Percentiles rank a stretch among this genome's conserved stretches.
These are phyloP conservation scores for Gymnogyps californianus DNA, from an alignment of 2,113 vertebrate genomes.

Conservation along the genomic window DNA sequence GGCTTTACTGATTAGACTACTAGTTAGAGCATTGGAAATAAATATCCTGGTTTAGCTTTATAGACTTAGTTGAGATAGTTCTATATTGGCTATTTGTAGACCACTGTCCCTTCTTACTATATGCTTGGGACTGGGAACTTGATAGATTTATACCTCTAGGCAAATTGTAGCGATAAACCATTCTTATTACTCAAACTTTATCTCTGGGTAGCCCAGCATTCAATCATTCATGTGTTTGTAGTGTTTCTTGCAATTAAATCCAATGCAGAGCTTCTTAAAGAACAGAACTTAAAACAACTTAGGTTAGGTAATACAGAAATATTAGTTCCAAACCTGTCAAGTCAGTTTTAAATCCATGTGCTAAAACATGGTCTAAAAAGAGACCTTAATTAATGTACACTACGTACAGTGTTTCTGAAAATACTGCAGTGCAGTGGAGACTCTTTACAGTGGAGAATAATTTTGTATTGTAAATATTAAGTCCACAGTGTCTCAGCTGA, in stretches of 20 bases:
- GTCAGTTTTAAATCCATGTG: background rate
- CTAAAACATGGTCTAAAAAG: background rate
- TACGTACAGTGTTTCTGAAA: background rate
- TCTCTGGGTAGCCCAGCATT: background rate
- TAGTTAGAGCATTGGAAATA: constrained; percentile 75
- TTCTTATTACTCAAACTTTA: constrained; percentile 41
- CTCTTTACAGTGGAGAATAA: background rate
- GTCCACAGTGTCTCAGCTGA: background rate
- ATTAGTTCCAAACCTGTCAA: background rate
- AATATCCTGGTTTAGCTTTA: constrained; percentile 76
- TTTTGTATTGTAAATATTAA: background rate
- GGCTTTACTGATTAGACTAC: constrained; percentile 78
- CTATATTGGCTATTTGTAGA: constrained; percentile 26
- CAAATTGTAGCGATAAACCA: constrained; percentile 24
- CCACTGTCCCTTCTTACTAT: constrained; percentile 20
- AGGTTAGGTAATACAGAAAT: background rate
- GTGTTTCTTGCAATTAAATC: background rate
- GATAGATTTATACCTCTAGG: constrained; percentile 56
- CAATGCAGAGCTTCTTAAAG: background rate
- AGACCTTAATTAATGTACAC: background rate
- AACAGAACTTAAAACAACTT: background rate
- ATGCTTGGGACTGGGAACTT: constrained; percentile 21
- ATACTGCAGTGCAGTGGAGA: background rate
- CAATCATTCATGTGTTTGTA: background rate
- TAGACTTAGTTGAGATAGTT: constrained; percentile 50